These are phyloP conservation scores for Centruroides sculpturatus DNA, from an alignment of 1,140 invertebrate species.

Conservation along the genomic window DNA sequence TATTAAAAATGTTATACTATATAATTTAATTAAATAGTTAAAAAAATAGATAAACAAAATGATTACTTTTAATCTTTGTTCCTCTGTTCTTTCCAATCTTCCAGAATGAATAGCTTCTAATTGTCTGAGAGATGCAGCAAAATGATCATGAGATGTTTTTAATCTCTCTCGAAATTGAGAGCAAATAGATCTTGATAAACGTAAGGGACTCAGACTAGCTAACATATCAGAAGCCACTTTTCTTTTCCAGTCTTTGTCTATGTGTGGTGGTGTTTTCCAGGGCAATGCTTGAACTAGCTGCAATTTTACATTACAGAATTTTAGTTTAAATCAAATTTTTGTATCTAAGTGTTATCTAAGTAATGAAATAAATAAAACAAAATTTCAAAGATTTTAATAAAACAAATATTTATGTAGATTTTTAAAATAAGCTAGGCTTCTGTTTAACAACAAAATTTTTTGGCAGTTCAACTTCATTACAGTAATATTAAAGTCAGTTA, in stretches of 20 bases:
- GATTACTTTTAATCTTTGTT: conserved; percentile 43
- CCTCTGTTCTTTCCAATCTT: conserved; percentile 64
- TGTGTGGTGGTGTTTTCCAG: conserved; percentile 45
- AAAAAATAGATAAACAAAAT: neutral
- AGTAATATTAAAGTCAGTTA: no score
- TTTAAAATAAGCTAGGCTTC: no score
- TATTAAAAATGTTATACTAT: conserved; percentile 12
- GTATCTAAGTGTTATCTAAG: no score
- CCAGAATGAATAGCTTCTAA: conserved; percentile 49
- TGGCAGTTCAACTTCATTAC: no score
- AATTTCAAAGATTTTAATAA: no score
- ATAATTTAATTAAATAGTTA: neutral
- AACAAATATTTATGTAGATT: no score
- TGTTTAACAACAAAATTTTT: no score
- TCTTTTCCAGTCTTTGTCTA: conserved; percentile 55
- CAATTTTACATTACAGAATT: neutral
- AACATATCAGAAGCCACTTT: conserved; percentile 55
- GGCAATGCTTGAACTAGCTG: conserved; percentile 37
- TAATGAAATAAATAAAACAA: no score
- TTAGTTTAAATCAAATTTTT: no score
- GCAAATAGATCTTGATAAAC: conserved; percentile 59
- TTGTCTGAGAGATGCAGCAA: conserved; percentile 47
- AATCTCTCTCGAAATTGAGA: conserved; percentile 45
- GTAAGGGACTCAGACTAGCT: conserved; percentile 50
- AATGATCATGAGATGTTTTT: conserved; percentile 50